A percentile compares a stretch with the other conserved stretches of the same genome.
Conservation (phyloP, 2,797 vertebrate species). For the Arrhamphus sclerolepis region DNA sequence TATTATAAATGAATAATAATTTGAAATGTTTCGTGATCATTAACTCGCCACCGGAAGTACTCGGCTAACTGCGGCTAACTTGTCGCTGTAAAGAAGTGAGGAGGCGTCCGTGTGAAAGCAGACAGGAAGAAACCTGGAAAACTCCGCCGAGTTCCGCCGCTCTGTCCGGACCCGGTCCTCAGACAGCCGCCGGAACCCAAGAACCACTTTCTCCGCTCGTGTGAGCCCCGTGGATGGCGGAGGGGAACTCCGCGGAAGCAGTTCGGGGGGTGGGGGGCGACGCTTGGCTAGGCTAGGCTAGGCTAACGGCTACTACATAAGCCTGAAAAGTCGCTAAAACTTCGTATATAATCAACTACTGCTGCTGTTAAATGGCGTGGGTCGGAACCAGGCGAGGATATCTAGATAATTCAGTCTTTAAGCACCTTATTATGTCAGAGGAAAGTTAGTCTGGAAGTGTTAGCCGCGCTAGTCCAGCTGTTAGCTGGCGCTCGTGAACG, state of each 20-base stretch:
- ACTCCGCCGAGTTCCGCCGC: slow-evolving; percentile 6
- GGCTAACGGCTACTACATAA: slow-evolving; percentile 21
- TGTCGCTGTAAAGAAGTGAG: slow-evolving; percentile 29
- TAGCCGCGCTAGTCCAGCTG: background rate
- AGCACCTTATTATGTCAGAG: background rate
- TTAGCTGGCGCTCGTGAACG: slow-evolving; percentile 6
- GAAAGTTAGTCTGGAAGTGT: no score
- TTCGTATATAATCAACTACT: background rate
- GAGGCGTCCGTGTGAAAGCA: slow-evolving; percentile 31
- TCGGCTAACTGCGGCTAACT: rapidly evolving
- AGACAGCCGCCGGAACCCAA: background rate
- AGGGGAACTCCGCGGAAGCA: slow-evolving; percentile 28
- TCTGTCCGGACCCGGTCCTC: background rate
- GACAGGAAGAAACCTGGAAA: slow-evolving; percentile 72
- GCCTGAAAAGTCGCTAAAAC: slow-evolving; percentile 20
- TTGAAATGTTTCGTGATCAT: background rate
- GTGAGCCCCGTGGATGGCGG: slow-evolving; percentile 12
- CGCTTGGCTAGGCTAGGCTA: slow-evolving; percentile 30
- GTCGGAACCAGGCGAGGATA: rapidly evolving
- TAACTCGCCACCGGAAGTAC: slow-evolving; percentile 23
- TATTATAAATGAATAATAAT: no score
- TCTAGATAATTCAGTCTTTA: background rate
- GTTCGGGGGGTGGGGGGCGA: slow-evolving; percentile 29
- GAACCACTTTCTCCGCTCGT: slow-evolving; percentile 4
- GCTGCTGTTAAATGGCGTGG: rapidly evolving